A percentile compares a stretch with the other conserved stretches of the same genome.
Evolutionary conservation across 2,113 vertebrate genomes (phyloP).

Genomic region (Protobothrops mucrosquamatus): DNA sequence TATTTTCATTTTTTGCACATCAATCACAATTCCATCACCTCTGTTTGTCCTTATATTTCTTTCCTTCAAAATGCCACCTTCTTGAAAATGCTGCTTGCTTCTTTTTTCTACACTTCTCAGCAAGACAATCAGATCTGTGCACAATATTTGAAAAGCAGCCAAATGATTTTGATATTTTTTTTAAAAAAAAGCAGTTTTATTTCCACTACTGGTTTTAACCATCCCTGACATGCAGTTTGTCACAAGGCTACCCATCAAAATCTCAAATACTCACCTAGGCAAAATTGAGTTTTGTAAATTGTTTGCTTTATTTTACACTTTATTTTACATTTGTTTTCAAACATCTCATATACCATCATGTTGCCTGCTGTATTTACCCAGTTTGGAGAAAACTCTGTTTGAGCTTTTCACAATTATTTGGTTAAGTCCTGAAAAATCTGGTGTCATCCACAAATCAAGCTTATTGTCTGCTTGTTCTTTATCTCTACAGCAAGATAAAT

Average conservation of each 20-base stretch:
- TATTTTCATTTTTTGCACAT: too few species aligned
- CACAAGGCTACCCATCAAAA: not conserved
- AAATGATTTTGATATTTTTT: not conserved
- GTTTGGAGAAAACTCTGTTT: too few species aligned
- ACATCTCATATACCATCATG: too few species aligned
- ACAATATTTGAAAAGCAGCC: not conserved
- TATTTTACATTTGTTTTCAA: not conserved
- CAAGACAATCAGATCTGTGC: not conserved
- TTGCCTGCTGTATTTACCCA: too few species aligned
- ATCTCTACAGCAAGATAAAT: not conserved
- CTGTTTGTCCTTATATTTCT: too few species aligned
- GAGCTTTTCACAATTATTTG: not conserved
- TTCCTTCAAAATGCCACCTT: too few species aligned
- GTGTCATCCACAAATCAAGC: not conserved
- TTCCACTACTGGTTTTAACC: not conserved
- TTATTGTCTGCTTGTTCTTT: not conserved
- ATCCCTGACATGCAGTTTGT: not conserved
- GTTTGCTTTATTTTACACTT: too few species aligned
- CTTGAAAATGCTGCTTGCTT: too few species aligned
- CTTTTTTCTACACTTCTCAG: too few species aligned
- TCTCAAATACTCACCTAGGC: not conserved
- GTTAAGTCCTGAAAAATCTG: not conserved
- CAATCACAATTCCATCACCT: too few species aligned
- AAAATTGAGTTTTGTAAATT: not conserved
- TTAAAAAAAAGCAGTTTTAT: not conserved